phyloP scores from a whole-genome alignment of 2,113 vertebrate genomes.

The Pomatorhinus ruficollis region DNA sequence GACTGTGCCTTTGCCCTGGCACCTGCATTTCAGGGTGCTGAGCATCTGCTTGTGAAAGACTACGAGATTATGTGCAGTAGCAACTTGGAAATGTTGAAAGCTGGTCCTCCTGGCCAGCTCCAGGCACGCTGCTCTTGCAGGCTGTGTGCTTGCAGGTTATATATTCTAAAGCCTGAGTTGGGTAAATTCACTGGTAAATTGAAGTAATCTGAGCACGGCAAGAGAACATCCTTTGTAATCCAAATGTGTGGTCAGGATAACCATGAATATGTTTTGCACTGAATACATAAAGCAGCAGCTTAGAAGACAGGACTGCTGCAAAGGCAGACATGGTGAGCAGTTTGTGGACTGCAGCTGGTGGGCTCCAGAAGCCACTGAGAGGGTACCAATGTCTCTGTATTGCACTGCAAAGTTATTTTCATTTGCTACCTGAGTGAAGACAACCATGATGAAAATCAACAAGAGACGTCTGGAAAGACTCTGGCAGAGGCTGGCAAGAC shows the following conservation, averaged over 20 bases:
- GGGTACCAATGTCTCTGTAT: too few species aligned
- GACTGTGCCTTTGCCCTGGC: background rate
- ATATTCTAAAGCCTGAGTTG: background rate
- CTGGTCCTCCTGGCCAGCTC: background rate
- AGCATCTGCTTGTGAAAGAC: background rate
- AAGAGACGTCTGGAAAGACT: background rate
- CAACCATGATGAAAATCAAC: background rate
- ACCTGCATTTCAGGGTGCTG: background rate
- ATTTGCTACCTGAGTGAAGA: background rate
- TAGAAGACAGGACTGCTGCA: background rate
- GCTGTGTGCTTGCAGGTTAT: background rate
- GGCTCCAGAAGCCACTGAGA: background rate
- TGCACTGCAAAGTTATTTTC: background rate
- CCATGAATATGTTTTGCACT: background rate
- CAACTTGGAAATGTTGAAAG: background rate
- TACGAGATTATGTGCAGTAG: background rate
- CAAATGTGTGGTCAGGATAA: background rate
- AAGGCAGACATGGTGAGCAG: fast-evolving
- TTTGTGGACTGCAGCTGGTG: background rate
- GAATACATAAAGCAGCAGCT: background rate
- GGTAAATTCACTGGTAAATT: background rate
- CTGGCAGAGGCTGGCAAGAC: background rate
- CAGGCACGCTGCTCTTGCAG: background rate
- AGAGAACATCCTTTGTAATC: background rate
- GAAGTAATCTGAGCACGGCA: background rate